Conservation (phyloP, 2,888 invertebrate genomes). For the Xestia sexstrigata region DNA sequence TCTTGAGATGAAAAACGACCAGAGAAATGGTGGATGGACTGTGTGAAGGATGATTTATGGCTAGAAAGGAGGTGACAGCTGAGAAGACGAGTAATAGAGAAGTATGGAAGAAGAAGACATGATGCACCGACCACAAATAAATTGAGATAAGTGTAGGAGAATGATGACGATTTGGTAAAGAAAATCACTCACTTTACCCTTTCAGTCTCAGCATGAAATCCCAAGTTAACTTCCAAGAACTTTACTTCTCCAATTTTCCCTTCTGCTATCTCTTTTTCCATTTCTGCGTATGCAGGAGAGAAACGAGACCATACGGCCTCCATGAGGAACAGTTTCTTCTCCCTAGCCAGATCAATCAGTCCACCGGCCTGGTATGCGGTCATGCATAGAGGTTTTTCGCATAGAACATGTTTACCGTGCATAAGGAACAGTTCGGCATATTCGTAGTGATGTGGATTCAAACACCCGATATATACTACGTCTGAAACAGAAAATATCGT, state of each 20-base stretch:
- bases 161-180: neutral
- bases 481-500: constrained; percentile 89
- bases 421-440: constrained; percentile 94
- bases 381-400: constrained; percentile 97
- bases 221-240: constrained; percentile 93
- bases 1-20: too few relatives aligned
- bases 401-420: constrained; percentile 96
- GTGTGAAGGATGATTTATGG: too few relatives aligned
- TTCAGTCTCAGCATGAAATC: constrained; percentile 88
- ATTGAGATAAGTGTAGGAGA: neutral
- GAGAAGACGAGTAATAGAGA: too few relatives aligned
- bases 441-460: constrained; percentile 94
- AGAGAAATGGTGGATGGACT: too few relatives aligned
- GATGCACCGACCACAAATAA: neutral
- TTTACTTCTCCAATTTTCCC: constrained; percentile 93
- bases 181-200: constrained; percentile 75
- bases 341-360: constrained; percentile 92
- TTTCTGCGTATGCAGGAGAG: constrained; percentile 93
- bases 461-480: constrained; percentile 95
- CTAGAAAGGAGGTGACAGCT: too few relatives aligned
- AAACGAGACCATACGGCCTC: constrained; percentile 97
- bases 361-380: constrained; percentile 93
- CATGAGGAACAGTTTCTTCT: constrained; percentile 95
- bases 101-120: too few relatives aligned
- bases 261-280: constrained; percentile 92